Evolutionary conservation across 2,888 invertebrate species (phyloP), one percentile per base, ranked within the genome.

Genomic region (Erebia palarica): DNA sequence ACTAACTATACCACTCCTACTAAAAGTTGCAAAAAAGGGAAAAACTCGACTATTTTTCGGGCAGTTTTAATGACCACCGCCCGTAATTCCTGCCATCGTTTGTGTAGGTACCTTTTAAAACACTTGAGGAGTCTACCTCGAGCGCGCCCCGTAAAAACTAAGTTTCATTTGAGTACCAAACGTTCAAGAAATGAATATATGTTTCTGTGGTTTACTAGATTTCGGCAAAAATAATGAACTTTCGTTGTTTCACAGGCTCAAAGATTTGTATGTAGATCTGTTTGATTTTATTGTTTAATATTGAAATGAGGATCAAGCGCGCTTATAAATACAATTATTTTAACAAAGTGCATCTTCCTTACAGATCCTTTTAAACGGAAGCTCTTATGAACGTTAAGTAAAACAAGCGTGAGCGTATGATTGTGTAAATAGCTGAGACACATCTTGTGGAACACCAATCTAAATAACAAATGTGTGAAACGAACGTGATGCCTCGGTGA

Each of bases 391-490:
- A 13, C 49, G 49, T 27, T 49, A 27, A 58, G 47, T 9, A 59
- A n/a, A 10, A 21, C 47, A 70, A 36, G 55, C 47, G 55, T 70
- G 27, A 64, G 59, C 67, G 36, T 27, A 10, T 21, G 53, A 67
- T 14, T 42, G 27, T 58, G 67, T 60, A 69, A 69, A 72, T 67
- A 72, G 64, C 53, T 59, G 58, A 64, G 58, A 59, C 44, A 66
- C 57, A 67, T 59, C 60, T 63, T 67, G 64, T 59, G 51, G 55
- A 73, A 51, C 70, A 73, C 65, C 68, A 65, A 55, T 65, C 58
- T 70, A 68, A 67, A 65, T 55, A 73, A 53, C 18, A 44, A 57
- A 73, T 65, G 65, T 68, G 71, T 71, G 68, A 71, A 68, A 58
- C 36, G 63, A 65, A 71, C 68, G 73, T 70, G 67, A 60, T 18